Evolutionary conservation across 2,888 invertebrate genomes (phyloP), one percentile per base, ranked within the genome.

Genomic region (Cylindroiulus punctatus): DNA sequence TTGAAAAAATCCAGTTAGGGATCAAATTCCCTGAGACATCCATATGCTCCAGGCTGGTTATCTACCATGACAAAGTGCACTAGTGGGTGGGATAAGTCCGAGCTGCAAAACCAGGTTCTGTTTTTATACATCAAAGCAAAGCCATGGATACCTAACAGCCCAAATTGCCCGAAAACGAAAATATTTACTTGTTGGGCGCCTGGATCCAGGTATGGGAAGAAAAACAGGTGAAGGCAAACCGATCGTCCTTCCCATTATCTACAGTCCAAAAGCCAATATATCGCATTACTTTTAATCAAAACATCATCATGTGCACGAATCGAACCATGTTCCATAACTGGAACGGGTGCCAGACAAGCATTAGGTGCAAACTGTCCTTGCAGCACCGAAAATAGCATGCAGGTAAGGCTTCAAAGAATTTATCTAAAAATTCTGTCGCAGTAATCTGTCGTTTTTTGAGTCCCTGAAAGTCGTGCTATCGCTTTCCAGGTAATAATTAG

Each of bases 221-320:
- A 57, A 57, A 57, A 57, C 52, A 57, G 52, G 52, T 57, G 52
- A 57, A 57, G 52, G 52, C 52, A n/a, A 57, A 57, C n/a, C 52
- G 14, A 57, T 5, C n/a, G 52, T 57, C 52, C 52, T 57, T 57
- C 52, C n/a, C 52, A 57, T 57, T n/a, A 57, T 57, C 52, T 57
- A n/a, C 52, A 57, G 52, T 57, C n/a, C 52, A 57, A 57, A 57
- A 57, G 52, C 52, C 17, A 57, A 17, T 57, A n/a, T 57, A 57
- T 17, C 52, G 52, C 12, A 44, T n/a, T 7, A 57, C 17, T 17
- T 57, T 57, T 57, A 57, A 57, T 57, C 52, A 57, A 57, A 57
- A 57, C n/a, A 57, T n/a, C 52, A 57, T 57, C 52, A 57, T 7
- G 52, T n/a, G 17, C 52, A 1, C 52, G n/a, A 8, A 57, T 57